phyloP scores from a whole-genome alignment of 2,888 invertebrate genomes.

The Urechis unicinctus region DNA sequence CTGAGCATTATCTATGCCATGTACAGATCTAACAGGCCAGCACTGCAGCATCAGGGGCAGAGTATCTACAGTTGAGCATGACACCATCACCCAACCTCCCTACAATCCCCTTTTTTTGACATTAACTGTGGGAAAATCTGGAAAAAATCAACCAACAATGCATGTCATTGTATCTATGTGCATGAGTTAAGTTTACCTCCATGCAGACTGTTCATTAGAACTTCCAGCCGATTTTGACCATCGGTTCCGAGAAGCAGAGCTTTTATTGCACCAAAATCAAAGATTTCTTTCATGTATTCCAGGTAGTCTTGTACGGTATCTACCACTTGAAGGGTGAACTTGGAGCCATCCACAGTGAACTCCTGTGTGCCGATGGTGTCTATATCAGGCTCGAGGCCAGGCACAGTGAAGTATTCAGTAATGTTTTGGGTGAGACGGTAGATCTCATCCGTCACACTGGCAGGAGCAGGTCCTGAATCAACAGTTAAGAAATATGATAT shows the following conservation, averaged over 20 bases:
- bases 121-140: too few relatives aligned
- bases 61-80: too few relatives aligned
- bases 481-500: neutral
- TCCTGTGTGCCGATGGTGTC: constrained; percentile 62
- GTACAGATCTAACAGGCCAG: too few relatives aligned
- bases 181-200: constrained; percentile 79
- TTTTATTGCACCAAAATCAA: constrained; percentile 80
- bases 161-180: constrained; percentile 41
- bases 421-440: constrained; percentile 74
- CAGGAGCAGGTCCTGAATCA: constrained; percentile 76
- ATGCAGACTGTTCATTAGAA: constrained; percentile 88
- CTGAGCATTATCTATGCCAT: too few relatives aligned
- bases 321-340: constrained; percentile 62
- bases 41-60: too few relatives aligned
- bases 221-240: constrained; percentile 62
- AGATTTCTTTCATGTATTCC: constrained; percentile 87
- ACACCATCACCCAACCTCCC: too few relatives aligned
- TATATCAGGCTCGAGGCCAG: constrained; percentile 63
- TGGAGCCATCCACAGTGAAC: constrained; percentile 57
- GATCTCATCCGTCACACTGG: constrained; percentile 79
- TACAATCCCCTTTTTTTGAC: too few relatives aligned
- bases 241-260: constrained; percentile 63
- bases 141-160: too few relatives aligned
- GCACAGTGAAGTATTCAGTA: constrained; percentile 71
- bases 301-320: constrained; percentile 87